phyloP scores from a whole-genome alignment of 2,888 invertebrate genomes.

The Tiliacea citrago region DNA sequence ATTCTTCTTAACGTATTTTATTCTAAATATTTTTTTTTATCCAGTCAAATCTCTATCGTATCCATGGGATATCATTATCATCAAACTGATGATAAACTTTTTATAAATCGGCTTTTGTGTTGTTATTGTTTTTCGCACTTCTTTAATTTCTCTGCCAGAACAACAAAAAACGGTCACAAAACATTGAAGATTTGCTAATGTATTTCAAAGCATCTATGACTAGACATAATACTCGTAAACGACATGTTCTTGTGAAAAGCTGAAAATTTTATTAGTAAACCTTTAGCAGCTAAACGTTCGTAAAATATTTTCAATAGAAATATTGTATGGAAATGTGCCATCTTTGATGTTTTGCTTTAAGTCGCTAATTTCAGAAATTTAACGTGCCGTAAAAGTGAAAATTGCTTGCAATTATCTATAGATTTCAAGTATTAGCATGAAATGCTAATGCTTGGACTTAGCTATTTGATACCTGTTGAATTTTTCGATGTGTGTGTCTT shows the following conservation, averaged over 20 bases:
- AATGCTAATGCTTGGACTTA: neutral
- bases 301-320: slow-evolving; percentile 43
- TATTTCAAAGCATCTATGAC: slow-evolving; percentile 11
- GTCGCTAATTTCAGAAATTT: slow-evolving; percentile 28
- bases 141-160: neutral
- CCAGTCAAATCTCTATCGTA: neutral
- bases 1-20: neutral
- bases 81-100: neutral
- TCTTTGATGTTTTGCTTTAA: slow-evolving; percentile 23
- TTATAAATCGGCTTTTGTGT: neutral
- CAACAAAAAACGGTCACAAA: neutral
- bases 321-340: slow-evolving; percentile 33
- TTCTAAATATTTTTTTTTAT: neutral
- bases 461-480: neutral
- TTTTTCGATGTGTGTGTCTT: neutral
- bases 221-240: slow-evolving; percentile 2
- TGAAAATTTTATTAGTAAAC: slow-evolving; percentile 36
- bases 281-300: slow-evolving; percentile 38
- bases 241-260: slow-evolving; percentile 12
- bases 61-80: neutral
- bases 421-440: neutral
- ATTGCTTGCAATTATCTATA: neutral
- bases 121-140: neutral
- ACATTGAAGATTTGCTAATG: neutral
- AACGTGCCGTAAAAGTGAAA: slow-evolving; percentile 19